These are phyloP conservation scores for Heliocidaris tuberculata DNA, from an alignment of 35 echinoderm and acorn worm genomes.

Conservation along the genomic window DNA sequence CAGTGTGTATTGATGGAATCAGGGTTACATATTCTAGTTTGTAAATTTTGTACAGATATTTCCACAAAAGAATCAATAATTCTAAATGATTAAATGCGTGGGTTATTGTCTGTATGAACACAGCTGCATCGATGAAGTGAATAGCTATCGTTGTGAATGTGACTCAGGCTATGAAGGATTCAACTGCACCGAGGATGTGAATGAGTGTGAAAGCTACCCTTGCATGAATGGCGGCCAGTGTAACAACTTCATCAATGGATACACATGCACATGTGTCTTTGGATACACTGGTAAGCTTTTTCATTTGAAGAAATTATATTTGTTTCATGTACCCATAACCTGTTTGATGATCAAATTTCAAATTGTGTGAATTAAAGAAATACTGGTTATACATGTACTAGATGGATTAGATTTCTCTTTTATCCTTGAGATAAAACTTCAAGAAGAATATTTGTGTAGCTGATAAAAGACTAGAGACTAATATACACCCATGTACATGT, in stretches of 20 bases:
- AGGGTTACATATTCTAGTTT: no score
- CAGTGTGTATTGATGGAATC: no score
- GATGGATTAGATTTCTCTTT: no score
- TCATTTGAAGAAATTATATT: conserved; percentile 31
- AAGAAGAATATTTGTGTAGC: no score
- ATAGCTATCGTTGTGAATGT: conserved; percentile 54
- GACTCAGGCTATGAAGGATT: conserved; percentile 47
- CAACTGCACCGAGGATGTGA: conserved; percentile 55
- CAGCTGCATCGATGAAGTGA: conserved; percentile 51
- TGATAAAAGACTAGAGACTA: no score
- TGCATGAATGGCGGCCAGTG: conserved; percentile 64
- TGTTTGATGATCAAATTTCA: no score
- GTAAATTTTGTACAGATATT: no score
- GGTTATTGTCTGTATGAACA: background rate
- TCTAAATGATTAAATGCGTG: background rate
- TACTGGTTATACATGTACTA: no score
- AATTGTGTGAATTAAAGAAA: background rate
- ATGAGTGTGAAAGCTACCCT: conserved; percentile 59
- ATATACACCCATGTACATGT: no score
- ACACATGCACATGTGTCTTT: conserved; percentile 40
- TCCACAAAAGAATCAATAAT: no score
- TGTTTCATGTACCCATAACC: background rate
- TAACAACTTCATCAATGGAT: conserved; percentile 41
- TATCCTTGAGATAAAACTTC: no score
- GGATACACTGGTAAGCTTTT: conserved; percentile 48